Percentiles rank a stretch among this genome's conserved stretches.
phyloP scores from a whole-genome alignment of 2,888 invertebrate genomes.

The Pomacea canaliculata region DNA sequence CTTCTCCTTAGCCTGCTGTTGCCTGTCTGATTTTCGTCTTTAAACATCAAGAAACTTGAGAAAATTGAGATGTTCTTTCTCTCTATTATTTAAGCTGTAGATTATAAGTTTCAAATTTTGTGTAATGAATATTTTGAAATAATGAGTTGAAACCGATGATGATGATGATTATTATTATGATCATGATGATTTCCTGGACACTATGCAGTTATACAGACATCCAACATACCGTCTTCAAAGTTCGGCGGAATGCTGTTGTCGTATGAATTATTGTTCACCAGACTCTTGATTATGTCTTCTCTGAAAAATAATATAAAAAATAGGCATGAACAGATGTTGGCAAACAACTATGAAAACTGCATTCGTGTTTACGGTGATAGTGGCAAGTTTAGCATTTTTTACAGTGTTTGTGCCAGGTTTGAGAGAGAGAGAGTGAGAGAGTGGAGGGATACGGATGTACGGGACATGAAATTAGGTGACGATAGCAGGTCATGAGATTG shows the following conservation, averaged over 20 bases:
- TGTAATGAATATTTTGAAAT: too few species aligned
- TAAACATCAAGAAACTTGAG: neutral
- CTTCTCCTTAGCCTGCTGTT: neutral
- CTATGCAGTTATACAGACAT: too few species aligned
- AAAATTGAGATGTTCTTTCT: too few species aligned
- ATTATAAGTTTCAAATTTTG: neutral
- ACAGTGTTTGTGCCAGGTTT: neutral
- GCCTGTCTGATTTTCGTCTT: neutral
- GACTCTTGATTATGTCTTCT: slow-evolving; percentile 26
- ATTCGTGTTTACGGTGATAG: too few species aligned
- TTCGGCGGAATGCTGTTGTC: slow-evolving; percentile 32
- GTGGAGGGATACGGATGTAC: neutral
- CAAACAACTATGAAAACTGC: neutral
- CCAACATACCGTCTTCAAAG: slow-evolving; percentile 29
- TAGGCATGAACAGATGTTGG: neutral
- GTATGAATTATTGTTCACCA: slow-evolving; percentile 25
- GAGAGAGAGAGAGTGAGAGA: slow-evolving; percentile 9
- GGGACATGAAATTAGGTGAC: too few species aligned
- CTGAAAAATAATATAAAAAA: slow-evolving; percentile 18
- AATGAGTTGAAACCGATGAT: too few species aligned
- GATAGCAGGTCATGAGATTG: too few species aligned
- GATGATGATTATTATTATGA: neutral
- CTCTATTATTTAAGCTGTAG: neutral
- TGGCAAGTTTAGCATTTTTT: neutral
- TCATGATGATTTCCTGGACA: neutral